Base-by-base conservation (phyloP, 2,113 vertebrate genomes). In the Sisor rabdophorus region DNA sequence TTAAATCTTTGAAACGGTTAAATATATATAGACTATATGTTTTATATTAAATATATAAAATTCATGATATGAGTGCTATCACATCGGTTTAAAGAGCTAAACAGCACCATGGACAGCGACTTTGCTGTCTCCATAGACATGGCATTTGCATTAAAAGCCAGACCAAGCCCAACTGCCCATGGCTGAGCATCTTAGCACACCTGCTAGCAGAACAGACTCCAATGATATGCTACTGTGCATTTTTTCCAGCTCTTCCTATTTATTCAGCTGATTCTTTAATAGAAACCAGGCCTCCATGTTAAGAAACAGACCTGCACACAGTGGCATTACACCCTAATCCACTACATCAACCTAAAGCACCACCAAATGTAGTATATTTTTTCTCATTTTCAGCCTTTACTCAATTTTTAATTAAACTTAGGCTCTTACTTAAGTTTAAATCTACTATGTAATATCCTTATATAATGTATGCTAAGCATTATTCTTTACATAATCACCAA, bases 51-150 rank as follows among this genome's bases (percentile, higher is more conserved):
- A 44, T 44, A 44, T 44, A 44, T 44, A 10, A 9, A 44, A 44
- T 44, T 1, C n/a, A 7, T 67, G 12, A 48, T 26, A 26, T 44
- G 7, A 24, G 44, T 68, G 44, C 2, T 15, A 44, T 16, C 24
- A 52, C 47, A 52, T 69, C 47, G 24, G 12, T 6, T 13, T 0
- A 58, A 58, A 56, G 6, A 3, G 15, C n/a, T 44, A 47, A 50
- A 55, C 58, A 74, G 32, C 40, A 74, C 72, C 58, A 61, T n/a
- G 58, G 72, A 74, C 72, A 74, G 40, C 40, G 40, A 44, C 40
- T 10, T 44, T 44, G 40, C 40, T 44, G 40, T 44, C 40, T 44
- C 72, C 44, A 61, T 30, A 47, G 72, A 74, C 72, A 61, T 44
- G 12, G 32, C 13, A 58, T 11, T 24, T 52, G 26, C 16, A 20